Evolutionary conservation across 2,888 invertebrate species (phyloP), one percentile per base, ranked within the genome.

Genomic region (Anticlea derivata): DNA sequence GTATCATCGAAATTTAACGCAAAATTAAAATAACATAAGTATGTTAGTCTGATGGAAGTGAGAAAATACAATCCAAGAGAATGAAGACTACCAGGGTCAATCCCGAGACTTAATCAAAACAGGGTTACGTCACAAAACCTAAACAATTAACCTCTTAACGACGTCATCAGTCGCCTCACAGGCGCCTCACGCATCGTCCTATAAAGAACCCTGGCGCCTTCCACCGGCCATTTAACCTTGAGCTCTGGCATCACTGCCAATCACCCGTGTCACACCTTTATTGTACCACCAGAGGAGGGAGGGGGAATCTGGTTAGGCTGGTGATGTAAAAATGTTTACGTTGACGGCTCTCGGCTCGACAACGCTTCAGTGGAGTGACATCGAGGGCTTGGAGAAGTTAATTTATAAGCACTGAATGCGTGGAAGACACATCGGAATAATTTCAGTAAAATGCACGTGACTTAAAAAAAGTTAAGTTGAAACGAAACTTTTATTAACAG

Each of bases 101-200:
- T 23, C 24, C 13, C 24, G 3, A 37, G 47, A 43, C 29, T 33
- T 11, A 34, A 52, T 52, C 41, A 41, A 48, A 45, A 48, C 40
- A 46, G 39, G 20, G 22, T 37, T 43, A 55, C 52, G 52, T 57
- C 57, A 55, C 43, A 55, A 55, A 50, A 48, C 54, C 54, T 49
- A 56, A 52, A 47, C 59, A 61, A 57, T 59, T 61, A 59, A 57
- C 59, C 61, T 55, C 50, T 44, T 55, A 53, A 57, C 71, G 70
- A 75, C 71, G 70, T 73, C 74, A 70, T 55, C 50, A 27, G 45
- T 45, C 65, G 65, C 55, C 78, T 58, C 56, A 33, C 50, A 60
- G 78, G 75, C 79, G 78, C 78, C 80, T 53, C 77, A 80, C 80
- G 80, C 61, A 60, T 60, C 54, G 78, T 72, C 75, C 68, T 50